Percentiles rank a stretch among this genome's conserved stretches.
phyloP scores from a whole-genome alignment of 1,140 invertebrate species.

The Wasmannia auropunctata region DNA sequence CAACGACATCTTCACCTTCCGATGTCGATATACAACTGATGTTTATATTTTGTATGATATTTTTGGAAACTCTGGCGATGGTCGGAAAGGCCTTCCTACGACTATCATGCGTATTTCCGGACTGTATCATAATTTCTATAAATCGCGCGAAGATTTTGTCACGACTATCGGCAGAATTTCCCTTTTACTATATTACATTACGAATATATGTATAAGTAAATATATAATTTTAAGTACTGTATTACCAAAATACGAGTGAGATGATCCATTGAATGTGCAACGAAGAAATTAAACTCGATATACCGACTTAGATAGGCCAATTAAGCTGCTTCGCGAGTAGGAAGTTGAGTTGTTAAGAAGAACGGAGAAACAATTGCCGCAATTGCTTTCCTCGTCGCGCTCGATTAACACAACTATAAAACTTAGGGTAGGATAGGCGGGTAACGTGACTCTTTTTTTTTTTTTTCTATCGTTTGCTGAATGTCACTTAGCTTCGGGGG shows the following conservation, averaged over 20 bases:
- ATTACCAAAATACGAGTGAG: conserved; percentile 78
- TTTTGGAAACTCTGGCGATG: conserved; percentile 53
- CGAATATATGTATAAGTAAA: conserved; percentile 54
- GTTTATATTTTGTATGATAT: conserved; percentile 43
- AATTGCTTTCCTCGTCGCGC: conserved; percentile 58
- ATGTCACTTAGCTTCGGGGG: conserved; percentile 67
- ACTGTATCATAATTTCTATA: conserved; percentile 64
- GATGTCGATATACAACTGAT: conserved; percentile 30
- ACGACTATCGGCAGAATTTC: conserved; percentile 51
- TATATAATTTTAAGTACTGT: conserved; percentile 49
- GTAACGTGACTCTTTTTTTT: conserved; percentile 58
- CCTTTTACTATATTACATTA: conserved; percentile 22
- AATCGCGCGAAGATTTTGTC: conserved; percentile 44
- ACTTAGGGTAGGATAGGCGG: conserved; percentile 53
- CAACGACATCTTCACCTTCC: conserved; percentile 18
- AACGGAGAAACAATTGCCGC: conserved; percentile 29
- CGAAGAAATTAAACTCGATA: conserved; percentile 81
- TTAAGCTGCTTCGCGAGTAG: conserved; percentile 49
- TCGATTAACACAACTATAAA: conserved; percentile 50
- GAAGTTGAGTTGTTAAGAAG: conserved; percentile 49
- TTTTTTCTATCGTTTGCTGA: conserved; percentile 71
- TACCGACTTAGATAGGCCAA: conserved; percentile 74
- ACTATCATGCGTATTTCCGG: conserved; percentile 28
- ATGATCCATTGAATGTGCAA: conserved; percentile 81
- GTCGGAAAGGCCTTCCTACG: conserved; percentile 11